Base-by-base conservation (phyloP, 2,113 vertebrate species). In the Saimiri boliviensis region DNA sequence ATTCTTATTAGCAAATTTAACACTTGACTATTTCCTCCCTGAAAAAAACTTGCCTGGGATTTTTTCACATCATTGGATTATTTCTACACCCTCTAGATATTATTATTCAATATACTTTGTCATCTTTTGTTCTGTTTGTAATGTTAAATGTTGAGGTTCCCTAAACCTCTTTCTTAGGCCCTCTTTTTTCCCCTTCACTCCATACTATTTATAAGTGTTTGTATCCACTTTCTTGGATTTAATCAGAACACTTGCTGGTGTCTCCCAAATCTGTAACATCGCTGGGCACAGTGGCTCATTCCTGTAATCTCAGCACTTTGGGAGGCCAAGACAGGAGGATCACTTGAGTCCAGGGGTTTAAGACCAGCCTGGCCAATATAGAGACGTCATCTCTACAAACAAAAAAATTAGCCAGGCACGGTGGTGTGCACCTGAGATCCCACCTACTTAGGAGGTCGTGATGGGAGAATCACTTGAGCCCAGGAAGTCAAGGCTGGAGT, bases 1-100 rank as follows among this genome's bases (percentile, higher is more conserved):
- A 92, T 96, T 89, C 30, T 81, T 90, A 52, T 14, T 40, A 91
- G 70, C 35, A 92, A 94, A 92, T 82, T 94, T 92, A 96, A 89
- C 32, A 70, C 40, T 80, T 86, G 58, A 82, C 20, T 5, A 92
- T 45, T 85, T 76, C 45, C 17, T 86, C 45, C 21, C 76, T 63
- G 3, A 79, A 70, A 77, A 76, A 88, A 70, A 60, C 14, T 35
- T 60, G 13, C 56, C 66, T 35, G 25, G 83, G 85, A 14, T n/a
- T 93, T 42, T 63, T 77, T 94, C 23, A 68, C 8, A 85, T 88
- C 56, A 92, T 35, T 81, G 47, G 11, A 92, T 81, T 96, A 68
- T 17, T 3, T 81, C 80, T 37, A 82, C 42, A 13, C 70, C 13
- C 9, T 71, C 66, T 40, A 85, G 40, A 35, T 47, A 85, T 37